Conservation (phyloP, 2,888 invertebrate genomes). For the Listrodromus nycthemerus region DNA sequence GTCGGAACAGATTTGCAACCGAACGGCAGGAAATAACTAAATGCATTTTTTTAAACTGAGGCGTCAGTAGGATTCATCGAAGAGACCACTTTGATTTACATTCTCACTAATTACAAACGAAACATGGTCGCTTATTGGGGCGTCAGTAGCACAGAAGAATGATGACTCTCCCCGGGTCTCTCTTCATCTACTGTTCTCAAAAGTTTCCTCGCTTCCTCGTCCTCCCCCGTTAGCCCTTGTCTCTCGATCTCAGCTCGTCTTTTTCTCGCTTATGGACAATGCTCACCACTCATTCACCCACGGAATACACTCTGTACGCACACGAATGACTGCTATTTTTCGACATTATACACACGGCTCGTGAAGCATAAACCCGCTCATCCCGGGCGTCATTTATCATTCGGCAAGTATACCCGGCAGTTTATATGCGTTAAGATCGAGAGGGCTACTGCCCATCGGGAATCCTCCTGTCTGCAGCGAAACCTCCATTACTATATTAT, state of each 20-base stretch:
- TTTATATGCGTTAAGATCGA: slow-evolving; percentile 75
- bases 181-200: slow-evolving; percentile 41
- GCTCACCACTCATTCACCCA: slow-evolving; percentile 60
- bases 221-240: slow-evolving; percentile 14
- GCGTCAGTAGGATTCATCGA: slow-evolving; percentile 57
- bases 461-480: slow-evolving; percentile 15
- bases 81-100: slow-evolving; percentile 81
- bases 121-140: slow-evolving; percentile 81
- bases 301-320: slow-evolving; percentile 8
- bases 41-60: slow-evolving; percentile 42
- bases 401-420: slow-evolving; percentile 71
- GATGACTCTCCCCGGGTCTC: slow-evolving; percentile 70
- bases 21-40: slow-evolving; percentile 40
- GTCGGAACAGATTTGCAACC: background rate
- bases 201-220: slow-evolving; percentile 54
- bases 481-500: slow-evolving; percentile 36
- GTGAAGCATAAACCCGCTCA: slow-evolving; percentile 19
- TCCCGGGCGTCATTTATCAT: slow-evolving; percentile 74
- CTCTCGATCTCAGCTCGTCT: background rate
- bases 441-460: slow-evolving; percentile 56
- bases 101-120: slow-evolving; percentile 83
- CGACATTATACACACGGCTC: slow-evolving; percentile 16
- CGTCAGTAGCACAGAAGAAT: slow-evolving; percentile 79
- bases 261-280: slow-evolving; percentile 58
- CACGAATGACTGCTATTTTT: slow-evolving; percentile 58